Conservation (phyloP, 2,888 invertebrate genomes). For the Drosophila neotestacea region DNA sequence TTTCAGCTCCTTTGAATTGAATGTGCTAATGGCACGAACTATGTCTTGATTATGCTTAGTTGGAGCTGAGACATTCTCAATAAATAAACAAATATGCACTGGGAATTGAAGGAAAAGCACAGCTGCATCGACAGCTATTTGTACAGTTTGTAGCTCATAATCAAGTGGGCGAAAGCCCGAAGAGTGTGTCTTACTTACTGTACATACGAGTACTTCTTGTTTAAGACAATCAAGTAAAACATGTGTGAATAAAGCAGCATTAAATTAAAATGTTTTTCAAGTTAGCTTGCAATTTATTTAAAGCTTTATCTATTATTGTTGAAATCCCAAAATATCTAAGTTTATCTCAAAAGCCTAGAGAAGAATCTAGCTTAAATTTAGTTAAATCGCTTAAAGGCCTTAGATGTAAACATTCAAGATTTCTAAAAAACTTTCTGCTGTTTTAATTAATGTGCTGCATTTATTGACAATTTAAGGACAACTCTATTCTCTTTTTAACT, state of each 20-base stretch:
- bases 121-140: slow-evolving; percentile 13
- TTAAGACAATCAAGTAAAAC: not conserved
- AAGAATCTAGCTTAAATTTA: too few relatives aligned
- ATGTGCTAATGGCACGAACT: slow-evolving; percentile 25
- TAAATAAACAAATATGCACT: slow-evolving; percentile 4
- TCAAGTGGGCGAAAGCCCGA: not conserved
- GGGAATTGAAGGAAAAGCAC: not conserved
- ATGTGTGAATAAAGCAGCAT: not conserved
- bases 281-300: not conserved
- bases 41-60: slow-evolving; percentile 15
- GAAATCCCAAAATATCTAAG: too few relatives aligned
- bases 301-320: too few relatives aligned
- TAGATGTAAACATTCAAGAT: too few relatives aligned
- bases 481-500: too few relatives aligned
- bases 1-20: slow-evolving; percentile 4
- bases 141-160: slow-evolving; percentile 1
- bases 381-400: too few relatives aligned
- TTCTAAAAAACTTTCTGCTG: too few relatives aligned
- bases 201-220: not conserved
- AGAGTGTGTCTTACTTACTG: not conserved
- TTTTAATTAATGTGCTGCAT: too few relatives aligned
- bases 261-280: not conserved
- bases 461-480: too few relatives aligned
- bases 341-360: too few relatives aligned
- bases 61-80: not conserved